Percentiles rank a stretch among this genome's conserved stretches.
phyloP scores from a whole-genome alignment of 1,140 invertebrate species.

The Muscidifurax raptorellus region DNA sequence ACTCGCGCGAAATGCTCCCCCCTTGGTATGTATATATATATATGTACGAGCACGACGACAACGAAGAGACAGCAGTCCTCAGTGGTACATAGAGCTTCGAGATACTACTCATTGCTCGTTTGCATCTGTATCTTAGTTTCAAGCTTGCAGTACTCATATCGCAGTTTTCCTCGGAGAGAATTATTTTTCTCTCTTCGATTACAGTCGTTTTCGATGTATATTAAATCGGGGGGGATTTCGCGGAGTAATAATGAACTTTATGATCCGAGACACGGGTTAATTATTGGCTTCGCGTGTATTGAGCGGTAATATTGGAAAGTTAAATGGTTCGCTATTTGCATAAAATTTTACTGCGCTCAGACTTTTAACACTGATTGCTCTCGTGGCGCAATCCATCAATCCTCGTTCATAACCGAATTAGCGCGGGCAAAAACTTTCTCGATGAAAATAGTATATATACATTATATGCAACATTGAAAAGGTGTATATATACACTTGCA shows the following conservation, averaged over 20 bases:
- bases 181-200: too few relatives aligned
- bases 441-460: too few relatives aligned
- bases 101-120: not conserved
- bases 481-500: not conserved
- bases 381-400: not conserved
- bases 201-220: too few relatives aligned
- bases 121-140: not conserved
- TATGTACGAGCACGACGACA: not conserved
- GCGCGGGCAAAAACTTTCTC: too few relatives aligned
- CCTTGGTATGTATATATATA: not conserved
- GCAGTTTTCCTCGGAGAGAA: not conserved
- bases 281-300: not conserved
- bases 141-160: not conserved
- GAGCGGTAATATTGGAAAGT: conserved; percentile 13
- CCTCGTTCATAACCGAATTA: too few relatives aligned
- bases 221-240: too few relatives aligned
- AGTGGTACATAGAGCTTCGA: too few relatives aligned
- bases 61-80: not conserved
- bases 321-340: conserved; percentile 3
- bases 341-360: not conserved
- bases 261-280: not conserved
- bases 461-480: too few relatives aligned
- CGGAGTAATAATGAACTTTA: conserved; percentile 2
- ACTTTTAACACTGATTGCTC: not conserved
- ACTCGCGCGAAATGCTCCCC: conserved; percentile 3